Base-by-base conservation (phyloP, 1,140 invertebrate genomes). In the Drosophila mauritiana region DNA sequence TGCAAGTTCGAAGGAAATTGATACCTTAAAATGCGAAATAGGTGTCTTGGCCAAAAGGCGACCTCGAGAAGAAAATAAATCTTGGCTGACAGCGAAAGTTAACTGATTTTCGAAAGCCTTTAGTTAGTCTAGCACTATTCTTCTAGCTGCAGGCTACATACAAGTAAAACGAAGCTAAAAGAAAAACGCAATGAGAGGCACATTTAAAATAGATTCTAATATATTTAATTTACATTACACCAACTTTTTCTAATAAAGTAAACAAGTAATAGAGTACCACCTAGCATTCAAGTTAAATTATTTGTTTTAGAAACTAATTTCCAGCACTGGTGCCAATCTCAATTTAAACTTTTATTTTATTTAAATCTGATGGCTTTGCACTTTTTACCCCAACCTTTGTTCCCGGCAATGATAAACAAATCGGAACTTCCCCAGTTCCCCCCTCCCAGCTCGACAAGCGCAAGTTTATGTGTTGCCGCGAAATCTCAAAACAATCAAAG, bases 401-500 rank as follows among this genome's bases (percentile, higher is more conserved):
- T 25, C 39, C 39, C 27, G 49, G 54, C 63, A 81, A 70, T 81
- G 82, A 81, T 81, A 85, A 82, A 78, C 63, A 69, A 61, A 77
- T 54, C 37, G 15, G 25, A 68, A 46, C 53, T 36, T 17, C 46
- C 34, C 39, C 59, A 17, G 34, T n/a, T 37, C 17, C 25, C 6
- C 56, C 45, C 36, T 37, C 11, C 13, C 20, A 22, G 10, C 39
- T 69, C 64, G 15, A 48, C 64, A 52, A 39, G 56, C 74, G 69
- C 48, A 75, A 88, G 69, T 88, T 88, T 85, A 85, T 85, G 83
- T 88, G 82, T 82, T 88, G 79, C 83, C 75, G 79, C 83, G 78
- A 86, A 86, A 86, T 86, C 82, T 86, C 82, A 86, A 86, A 86
- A 86, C 83, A 86, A 86, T 86, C 83, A 86, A 88, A 88, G 75